Percentiles rank a stretch among this genome's conserved stretches.
phyloP scores from a whole-genome alignment of 2,113 vertebrate genomes.

The Bothrops jararaca region DNA sequence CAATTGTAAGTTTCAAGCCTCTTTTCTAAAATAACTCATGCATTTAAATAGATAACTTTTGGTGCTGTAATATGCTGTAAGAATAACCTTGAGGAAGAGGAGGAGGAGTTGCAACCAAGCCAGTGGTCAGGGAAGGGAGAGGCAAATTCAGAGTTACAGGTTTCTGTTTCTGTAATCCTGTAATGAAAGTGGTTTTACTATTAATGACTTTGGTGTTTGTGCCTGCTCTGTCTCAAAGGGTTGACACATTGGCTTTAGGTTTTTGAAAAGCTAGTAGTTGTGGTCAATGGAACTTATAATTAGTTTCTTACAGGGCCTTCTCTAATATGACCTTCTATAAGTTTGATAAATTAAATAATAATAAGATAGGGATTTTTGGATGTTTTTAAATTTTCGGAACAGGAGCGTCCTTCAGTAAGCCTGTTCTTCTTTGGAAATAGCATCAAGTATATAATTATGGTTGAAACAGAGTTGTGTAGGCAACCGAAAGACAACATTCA shows the following conservation, averaged over 20 bases:
- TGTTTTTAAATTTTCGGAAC: neutral
- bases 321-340: neutral
- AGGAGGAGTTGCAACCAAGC: neutral
- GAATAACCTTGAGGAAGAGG: neutral
- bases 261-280: neutral
- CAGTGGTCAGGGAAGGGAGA: neutral
- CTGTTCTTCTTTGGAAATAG: neutral
- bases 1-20: neutral
- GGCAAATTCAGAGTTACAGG: neutral
- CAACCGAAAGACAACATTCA: slow-evolving; percentile 49
- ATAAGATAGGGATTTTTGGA: neutral
- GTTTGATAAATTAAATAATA: neutral
- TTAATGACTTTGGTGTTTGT: neutral
- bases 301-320: slow-evolving; percentile 1
- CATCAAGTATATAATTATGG: slow-evolving; percentile 34
- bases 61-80: neutral
- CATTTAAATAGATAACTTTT: neutral
- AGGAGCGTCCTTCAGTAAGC: neutral
- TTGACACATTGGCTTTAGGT: neutral
- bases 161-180: neutral
- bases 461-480: slow-evolving; percentile 25
- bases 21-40: neutral
- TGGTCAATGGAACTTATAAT: neutral
- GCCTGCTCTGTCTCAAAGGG: neutral
- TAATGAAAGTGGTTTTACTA: neutral